Percentiles rank a stretch among this genome's conserved stretches.
Evolutionary conservation across 23 tunicate species (phyloP).

Genomic region (Styela plicata): DNA sequence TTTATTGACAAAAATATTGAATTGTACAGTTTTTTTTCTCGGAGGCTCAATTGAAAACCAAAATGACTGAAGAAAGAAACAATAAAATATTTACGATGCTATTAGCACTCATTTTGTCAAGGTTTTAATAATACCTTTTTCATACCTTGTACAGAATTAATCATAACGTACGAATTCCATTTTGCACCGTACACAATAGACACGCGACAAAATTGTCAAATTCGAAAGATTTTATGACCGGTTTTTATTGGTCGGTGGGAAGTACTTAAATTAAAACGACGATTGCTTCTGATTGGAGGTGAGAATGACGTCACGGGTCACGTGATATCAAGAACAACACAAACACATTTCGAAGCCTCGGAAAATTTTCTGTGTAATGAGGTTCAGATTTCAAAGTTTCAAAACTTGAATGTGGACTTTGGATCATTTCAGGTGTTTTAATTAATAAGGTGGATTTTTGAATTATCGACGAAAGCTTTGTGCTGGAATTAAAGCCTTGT

Average conservation of each 20-base stretch:
- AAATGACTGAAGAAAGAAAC: too few species aligned
- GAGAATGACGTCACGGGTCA: conserved; percentile 9
- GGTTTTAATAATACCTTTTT: too few species aligned
- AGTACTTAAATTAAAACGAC: background rate
- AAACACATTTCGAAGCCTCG: background rate
- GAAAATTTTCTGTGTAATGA: too few species aligned
- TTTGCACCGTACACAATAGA: background rate
- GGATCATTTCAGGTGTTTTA: background rate
- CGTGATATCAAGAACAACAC: background rate
- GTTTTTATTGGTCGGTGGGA: background rate
- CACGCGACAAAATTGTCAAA: background rate
- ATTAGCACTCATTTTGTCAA: too few species aligned
- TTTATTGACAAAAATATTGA: background rate
- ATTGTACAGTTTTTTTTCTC: background rate
- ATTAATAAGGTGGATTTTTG: background rate
- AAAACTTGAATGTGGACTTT: too few species aligned
- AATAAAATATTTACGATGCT: too few species aligned
- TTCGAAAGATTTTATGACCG: background rate
- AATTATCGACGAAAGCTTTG: background rate
- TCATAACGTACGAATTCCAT: background rate
- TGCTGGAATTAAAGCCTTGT: background rate
- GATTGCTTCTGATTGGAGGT: conserved; percentile 18
- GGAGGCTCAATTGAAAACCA: too few species aligned
- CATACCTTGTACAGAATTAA: background rate
- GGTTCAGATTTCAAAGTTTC: too few species aligned